Evolutionary conservation across 1,140 invertebrate genomes (phyloP).

Genomic region (Drosophila nebulosa): DNA sequence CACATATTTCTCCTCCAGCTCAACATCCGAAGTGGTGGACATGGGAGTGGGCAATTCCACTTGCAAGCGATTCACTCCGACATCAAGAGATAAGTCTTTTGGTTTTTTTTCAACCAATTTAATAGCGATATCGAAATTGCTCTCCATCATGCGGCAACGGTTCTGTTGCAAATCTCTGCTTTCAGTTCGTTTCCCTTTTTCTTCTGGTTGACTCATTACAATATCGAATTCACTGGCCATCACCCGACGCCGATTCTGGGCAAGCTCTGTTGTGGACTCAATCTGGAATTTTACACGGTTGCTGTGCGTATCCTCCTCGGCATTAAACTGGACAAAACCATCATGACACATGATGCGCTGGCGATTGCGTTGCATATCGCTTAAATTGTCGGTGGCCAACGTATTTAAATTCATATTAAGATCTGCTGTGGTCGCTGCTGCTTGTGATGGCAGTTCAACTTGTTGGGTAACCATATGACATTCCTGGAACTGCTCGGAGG

Average conservation of each 20-base stretch:
- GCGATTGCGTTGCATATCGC: constrained; percentile 70
- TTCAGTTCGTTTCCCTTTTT: background rate
- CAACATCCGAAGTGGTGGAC: constrained; percentile 73
- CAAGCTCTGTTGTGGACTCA: constrained; percentile 28
- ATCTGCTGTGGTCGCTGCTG: constrained; percentile 23
- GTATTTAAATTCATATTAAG: constrained; percentile 67
- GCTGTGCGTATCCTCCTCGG: constrained; percentile 25
- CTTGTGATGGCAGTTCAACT: constrained; percentile 28
- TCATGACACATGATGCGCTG: constrained; percentile 62
- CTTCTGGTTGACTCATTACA: background rate
- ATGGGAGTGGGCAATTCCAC: constrained; percentile 52
- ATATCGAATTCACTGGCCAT: constrained; percentile 59
- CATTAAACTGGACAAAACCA: constrained; percentile 44
- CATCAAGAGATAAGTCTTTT: constrained; percentile 26
- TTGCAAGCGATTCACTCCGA: constrained; percentile 16
- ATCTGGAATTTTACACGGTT: constrained; percentile 12
- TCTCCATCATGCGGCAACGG: background rate
- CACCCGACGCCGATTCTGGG: constrained; percentile 39
- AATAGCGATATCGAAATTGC: background rate
- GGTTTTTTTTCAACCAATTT: background rate
- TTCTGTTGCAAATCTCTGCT: background rate
- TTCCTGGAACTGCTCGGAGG: constrained; percentile 45
- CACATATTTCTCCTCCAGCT: background rate
- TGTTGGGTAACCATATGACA: constrained; percentile 15
- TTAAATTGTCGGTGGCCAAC: constrained; percentile 19